Percentiles rank a stretch among this genome's conserved stretches.
Conservation (phyloP, 2,888 invertebrate genomes). For the Caenorhabditis becei region DNA sequence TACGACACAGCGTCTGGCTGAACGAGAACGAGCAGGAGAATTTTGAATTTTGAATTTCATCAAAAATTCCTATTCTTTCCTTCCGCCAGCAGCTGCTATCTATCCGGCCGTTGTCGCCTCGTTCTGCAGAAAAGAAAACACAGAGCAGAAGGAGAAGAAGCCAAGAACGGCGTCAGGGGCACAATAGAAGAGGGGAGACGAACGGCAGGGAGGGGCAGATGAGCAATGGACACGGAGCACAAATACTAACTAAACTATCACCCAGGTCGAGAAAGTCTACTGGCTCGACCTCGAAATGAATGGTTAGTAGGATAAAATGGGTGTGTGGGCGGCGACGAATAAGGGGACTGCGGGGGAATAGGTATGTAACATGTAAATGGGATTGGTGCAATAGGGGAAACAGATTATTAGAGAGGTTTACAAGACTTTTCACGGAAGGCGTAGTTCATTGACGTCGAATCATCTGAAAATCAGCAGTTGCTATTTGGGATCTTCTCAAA, state of each 20-base stretch:
- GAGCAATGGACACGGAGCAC: conserved; percentile 7
- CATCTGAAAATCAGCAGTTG: conserved; percentile 13
- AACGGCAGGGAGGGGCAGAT: conserved; percentile 3
- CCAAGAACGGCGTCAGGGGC: conserved; percentile 15
- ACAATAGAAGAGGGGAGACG: conserved; percentile 20
- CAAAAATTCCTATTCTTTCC: conserved; percentile 30
- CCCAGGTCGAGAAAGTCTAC: neutral
- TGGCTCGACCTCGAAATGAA: conserved; percentile 1
- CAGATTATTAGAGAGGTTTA: neutral
- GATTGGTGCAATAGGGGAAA: conserved; percentile 1
- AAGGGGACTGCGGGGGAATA: too few species aligned
- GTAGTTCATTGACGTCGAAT: conserved; percentile 20
- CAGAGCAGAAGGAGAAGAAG: conserved; percentile 8
- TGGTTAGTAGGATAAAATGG: conserved; percentile 32
- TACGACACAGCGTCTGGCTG: conserved; percentile 7
- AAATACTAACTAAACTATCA: conserved; percentile 6
- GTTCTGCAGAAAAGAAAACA: conserved; percentile 32
- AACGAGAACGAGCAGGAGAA: conserved; percentile 8
- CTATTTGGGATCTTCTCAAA: neutral
- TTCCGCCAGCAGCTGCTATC: conserved; percentile 8
- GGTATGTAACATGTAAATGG: conserved; percentile 1
- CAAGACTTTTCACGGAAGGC: conserved; percentile 32
- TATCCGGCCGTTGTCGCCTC: conserved; percentile 6
- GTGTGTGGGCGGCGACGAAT: too few species aligned
- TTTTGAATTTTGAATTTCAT: conserved; percentile 34